Percentiles rank a stretch among this genome's conserved stretches.
Conservation (phyloP, 2,797 vertebrate genomes). For the Eleutherodactylus coqui region DNA sequence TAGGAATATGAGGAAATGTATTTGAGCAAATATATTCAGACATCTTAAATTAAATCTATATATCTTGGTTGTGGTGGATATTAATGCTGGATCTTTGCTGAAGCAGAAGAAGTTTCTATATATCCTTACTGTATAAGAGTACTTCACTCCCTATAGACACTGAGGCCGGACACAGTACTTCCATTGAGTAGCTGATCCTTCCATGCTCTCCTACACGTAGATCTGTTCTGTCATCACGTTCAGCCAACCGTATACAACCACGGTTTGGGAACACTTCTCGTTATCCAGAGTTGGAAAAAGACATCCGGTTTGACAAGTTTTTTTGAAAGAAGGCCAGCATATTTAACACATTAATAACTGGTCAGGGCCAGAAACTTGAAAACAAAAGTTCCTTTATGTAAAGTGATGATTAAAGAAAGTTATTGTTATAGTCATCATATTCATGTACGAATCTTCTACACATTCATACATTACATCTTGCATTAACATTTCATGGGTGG, state of each 20-base stretch:
- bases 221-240: conserved; percentile 32
- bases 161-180: conserved; percentile 1
- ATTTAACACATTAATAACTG: background rate
- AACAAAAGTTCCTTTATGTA: background rate
- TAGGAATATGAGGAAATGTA: background rate
- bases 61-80: background rate
- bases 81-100: background rate
- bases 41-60: background rate
- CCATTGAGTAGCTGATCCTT: conserved; percentile 6
- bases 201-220: background rate
- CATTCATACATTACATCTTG: too few relatives aligned
- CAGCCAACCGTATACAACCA: conserved; percentile 15
- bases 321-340: conserved; percentile 4
- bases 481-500: too few relatives aligned
- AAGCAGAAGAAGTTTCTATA: background rate
- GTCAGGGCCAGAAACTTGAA: background rate
- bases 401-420: too few relatives aligned
- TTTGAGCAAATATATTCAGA: background rate
- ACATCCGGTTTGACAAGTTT: conserved; percentile 36
- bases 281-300: conserved; percentile 21
- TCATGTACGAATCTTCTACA: too few relatives aligned
- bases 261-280: conserved; percentile 32
- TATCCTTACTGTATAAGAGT: background rate
- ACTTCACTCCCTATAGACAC: background rate
- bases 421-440: too few relatives aligned